Base-by-base conservation (phyloP, 2,113 vertebrate species). In the Oncorhynchus masou region DNA sequence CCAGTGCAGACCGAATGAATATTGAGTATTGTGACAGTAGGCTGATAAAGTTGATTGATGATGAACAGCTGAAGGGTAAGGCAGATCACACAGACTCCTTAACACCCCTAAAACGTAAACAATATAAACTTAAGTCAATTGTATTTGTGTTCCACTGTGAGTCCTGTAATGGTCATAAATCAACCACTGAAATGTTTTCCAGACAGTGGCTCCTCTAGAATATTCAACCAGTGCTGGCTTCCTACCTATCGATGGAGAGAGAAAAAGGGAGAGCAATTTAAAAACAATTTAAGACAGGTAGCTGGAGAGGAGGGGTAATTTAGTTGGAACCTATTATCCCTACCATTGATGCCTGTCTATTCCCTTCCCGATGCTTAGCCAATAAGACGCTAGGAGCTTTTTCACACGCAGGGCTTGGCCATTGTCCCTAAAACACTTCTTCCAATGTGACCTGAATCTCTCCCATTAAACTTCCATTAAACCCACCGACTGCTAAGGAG, bases 401-500 rank as follows among this genome's bases (percentile, higher is more conserved):
- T 76, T 75, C 74, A 1, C 25, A 8, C 54, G 34, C 71, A 0
- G 77, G 54, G 13, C 39, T 71, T 71, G 79, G 81, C 71, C 12
- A 71, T 64, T 25, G 1, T 75, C 78, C 74, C 71, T 68, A 66
- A 79, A 82, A 82, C 48, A 15, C 22, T 24, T 27, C 22, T 24
- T 27, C 12, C 25, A 67, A 64, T 0, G 65, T 16, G 78, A 85
- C 76, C 81, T 76, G 77, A 78, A 84, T 83, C 76, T 77, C 75
- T 77, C 69, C 81, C 77, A 80, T 27, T 27, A 73, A 78, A 81
- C 67, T 72, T 78, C 74, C 60, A 3, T 76, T 79, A 75, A 84
- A 78, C 79, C 73, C 77, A 5, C 79, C 3, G 80, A 51, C 81
- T 78, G 81, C 73, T 83, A 81, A 87, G 81, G 78, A 87, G 78